These are phyloP conservation scores for Pyxicephalus adspersus DNA, from an alignment of 2,113 vertebrate species.

Conservation along the genomic window DNA sequence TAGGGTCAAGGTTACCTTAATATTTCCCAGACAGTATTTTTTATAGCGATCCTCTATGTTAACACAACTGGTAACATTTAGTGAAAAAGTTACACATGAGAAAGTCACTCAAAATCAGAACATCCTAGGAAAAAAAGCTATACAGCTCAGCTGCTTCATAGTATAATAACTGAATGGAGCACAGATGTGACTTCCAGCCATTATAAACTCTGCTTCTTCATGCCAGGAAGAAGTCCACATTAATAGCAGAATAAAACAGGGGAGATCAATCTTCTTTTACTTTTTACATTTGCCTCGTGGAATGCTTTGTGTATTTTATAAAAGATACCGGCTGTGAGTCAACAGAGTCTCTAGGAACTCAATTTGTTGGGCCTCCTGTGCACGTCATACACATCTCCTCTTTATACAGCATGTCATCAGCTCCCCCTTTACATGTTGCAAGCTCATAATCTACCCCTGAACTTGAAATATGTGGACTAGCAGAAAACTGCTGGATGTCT, in stretches of 20 bases:
- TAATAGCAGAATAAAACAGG: conserved; percentile 14
- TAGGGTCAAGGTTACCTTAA: no score
- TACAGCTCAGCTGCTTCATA: conserved; percentile 26
- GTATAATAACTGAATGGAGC: neutral
- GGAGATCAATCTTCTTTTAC: conserved; percentile 20
- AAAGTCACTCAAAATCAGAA: conserved; percentile 1
- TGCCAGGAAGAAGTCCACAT: conserved; percentile 18
- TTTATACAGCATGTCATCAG: conserved; percentile 3
- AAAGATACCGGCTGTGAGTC: conserved; percentile 24
- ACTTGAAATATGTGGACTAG: conserved; percentile 7
- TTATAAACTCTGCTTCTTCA: neutral
- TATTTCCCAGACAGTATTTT: no score
- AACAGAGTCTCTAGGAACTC: conserved; percentile 31
- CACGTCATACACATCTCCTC: neutral
- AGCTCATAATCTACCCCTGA: neutral
- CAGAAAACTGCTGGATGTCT: conserved; percentile 10
- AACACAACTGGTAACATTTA: conserved; percentile 2
- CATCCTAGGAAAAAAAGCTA: neutral
- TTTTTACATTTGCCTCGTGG: conserved; percentile 32
- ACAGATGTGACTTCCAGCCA: conserved; percentile 7
- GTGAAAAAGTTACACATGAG: neutral
- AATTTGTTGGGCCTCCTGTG: neutral
- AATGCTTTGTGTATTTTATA: conserved; percentile 9
- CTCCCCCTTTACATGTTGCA: neutral
- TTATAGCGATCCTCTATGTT: neutral